These are phyloP conservation scores for Synanthedon myopaeformis DNA, from an alignment of 2,888 invertebrate genomes.

Conservation along the genomic window DNA sequence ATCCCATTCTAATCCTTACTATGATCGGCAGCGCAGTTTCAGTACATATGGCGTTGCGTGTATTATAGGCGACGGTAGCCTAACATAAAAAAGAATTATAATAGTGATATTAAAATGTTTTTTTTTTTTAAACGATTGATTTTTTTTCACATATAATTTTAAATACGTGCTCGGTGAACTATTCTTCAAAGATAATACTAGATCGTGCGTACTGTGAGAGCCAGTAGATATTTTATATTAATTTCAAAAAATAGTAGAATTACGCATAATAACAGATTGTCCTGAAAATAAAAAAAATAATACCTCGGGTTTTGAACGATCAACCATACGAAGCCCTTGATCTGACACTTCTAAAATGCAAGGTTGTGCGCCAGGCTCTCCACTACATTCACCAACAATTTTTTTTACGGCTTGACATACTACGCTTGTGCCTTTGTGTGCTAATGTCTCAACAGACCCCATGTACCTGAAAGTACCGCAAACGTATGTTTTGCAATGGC, in stretches of 20 bases:
- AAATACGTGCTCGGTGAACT: no score
- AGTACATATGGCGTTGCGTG: no score
- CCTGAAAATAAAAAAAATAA: conserved; percentile 8
- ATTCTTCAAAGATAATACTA: no score
- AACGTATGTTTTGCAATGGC: background rate
- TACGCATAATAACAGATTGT: background rate
- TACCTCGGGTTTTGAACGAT: conserved; percentile 83
- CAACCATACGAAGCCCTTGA: conserved; percentile 95
- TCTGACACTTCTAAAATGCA: conserved; percentile 96
- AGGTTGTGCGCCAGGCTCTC: conserved; percentile 79
- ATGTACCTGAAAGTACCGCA: conserved; percentile 72
- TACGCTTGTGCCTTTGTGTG: conserved; percentile 97
- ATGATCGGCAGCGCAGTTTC: no score
- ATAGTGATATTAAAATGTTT: no score
- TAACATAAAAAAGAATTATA: no score
- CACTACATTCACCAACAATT: conserved; percentile 78
- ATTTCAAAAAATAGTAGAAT: background rate
- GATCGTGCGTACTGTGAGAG: no score
- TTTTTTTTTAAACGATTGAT: no score
- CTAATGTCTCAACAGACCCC: conserved; percentile 95
- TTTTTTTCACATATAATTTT: no score
- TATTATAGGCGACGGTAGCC: no score
- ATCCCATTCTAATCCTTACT: no score
- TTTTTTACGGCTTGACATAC: conserved; percentile 92
- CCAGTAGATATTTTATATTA: background rate